phyloP scores from a whole-genome alignment of 2,888 invertebrate species.

The Thymelicus lineola region DNA sequence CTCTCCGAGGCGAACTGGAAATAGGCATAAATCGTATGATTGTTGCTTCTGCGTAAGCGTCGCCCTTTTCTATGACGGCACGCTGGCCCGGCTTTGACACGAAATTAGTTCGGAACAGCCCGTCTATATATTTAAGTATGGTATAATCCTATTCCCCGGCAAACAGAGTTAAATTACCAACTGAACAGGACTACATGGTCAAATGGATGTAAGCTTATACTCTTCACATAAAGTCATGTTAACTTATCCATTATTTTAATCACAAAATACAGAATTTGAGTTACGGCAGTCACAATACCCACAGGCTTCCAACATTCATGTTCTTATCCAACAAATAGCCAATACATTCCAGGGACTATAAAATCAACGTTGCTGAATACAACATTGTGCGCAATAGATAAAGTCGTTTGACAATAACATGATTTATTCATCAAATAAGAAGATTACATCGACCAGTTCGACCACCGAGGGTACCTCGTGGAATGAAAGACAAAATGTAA shows the following conservation, averaged over 20 bases:
- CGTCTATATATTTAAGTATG: no score
- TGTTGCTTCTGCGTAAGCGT: no score
- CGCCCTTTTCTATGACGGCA: no score
- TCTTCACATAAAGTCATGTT: not conserved
- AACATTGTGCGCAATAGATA: conserved; percentile 69
- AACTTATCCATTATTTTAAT: conserved; percentile 16
- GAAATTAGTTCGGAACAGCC: no score
- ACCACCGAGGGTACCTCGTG: conserved; percentile 54
- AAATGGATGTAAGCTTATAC: not conserved
- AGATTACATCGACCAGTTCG: conserved; percentile 61
- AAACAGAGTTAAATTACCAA: not conserved
- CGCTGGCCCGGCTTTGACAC: no score
- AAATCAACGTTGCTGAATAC: conserved; percentile 59
- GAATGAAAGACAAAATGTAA: conserved; percentile 53
- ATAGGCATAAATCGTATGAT: no score
- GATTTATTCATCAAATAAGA: conserved; percentile 79
- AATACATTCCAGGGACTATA: conserved; percentile 43
- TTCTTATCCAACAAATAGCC: conserved; percentile 42
- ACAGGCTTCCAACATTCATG: conserved; percentile 34
- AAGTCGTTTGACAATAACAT: conserved; percentile 78
- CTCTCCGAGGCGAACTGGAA: no score
- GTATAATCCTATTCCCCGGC: no score
- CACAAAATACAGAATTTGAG: conserved; percentile 24
- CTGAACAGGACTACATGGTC: not conserved
- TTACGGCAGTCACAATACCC: conserved; percentile 25